Percentiles rank a stretch among this genome's conserved stretches.
phyloP scores from a whole-genome alignment of 2,797 vertebrate species.

The Aphelocoma californica region DNA sequence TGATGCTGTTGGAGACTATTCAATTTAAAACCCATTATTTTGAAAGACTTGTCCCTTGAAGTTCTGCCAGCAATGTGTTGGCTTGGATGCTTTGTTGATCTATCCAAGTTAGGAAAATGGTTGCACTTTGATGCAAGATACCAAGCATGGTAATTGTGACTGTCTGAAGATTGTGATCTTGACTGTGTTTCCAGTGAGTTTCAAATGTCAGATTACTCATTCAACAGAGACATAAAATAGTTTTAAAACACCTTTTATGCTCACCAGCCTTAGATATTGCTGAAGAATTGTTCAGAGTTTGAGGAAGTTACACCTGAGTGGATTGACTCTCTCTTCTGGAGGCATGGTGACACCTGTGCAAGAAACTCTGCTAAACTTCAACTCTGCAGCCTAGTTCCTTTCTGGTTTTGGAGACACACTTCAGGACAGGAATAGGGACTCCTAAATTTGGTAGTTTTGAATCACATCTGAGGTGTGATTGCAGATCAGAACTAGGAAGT shows the following conservation, averaged over 20 bases:
- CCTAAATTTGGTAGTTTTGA: not conserved
- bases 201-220: not conserved
- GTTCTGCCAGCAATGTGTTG: not conserved
- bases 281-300: not conserved
- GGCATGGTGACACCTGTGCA: not conserved
- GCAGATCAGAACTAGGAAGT: not conserved
- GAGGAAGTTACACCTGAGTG: not conserved
- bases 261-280: not conserved
- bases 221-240: not conserved
- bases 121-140: not conserved
- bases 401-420: not conserved
- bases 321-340: not conserved
- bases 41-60: not conserved
- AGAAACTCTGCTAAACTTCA: not conserved
- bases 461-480: not conserved
- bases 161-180: constrained; percentile 3
- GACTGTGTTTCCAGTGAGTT: not conserved
- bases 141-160: not conserved
- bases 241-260: not conserved
- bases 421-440: not conserved
- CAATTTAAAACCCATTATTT: not conserved
- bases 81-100: not conserved
- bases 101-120: not conserved
- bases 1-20: not conserved
- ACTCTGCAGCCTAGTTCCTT: not conserved